phyloP scores from a whole-genome alignment of 2,888 invertebrate species.

The Atethmia centrago region DNA sequence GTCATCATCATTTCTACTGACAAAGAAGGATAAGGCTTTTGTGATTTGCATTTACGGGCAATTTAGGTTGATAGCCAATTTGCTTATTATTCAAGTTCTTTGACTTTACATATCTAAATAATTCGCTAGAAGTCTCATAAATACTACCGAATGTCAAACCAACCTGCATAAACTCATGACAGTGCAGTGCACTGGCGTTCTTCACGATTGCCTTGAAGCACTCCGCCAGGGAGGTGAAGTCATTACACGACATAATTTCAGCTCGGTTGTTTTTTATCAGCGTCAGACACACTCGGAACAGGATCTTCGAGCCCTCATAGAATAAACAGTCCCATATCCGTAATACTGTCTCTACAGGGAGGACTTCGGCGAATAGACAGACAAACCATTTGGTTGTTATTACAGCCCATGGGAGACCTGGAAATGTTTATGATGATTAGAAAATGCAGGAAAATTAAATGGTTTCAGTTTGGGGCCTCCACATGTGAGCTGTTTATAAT shows the following conservation, averaged over 20 bases:
- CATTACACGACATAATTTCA: conserved; percentile 94
- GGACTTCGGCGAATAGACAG: conserved; percentile 97
- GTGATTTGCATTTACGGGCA: neutral
- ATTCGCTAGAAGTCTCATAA: neutral
- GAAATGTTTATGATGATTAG: conserved; percentile 15
- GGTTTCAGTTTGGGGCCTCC: neutral
- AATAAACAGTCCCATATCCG: conserved; percentile 99
- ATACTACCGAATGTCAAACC: conserved; percentile 33
- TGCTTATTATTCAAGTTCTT: neutral
- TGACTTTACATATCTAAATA: neutral
- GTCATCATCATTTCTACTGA: no score
- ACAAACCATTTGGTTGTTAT: conserved; percentile 99
- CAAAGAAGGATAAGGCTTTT: no score
- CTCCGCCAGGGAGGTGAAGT: conserved; percentile 95
- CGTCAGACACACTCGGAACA: conserved; percentile 97
- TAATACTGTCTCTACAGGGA: conserved; percentile 98
- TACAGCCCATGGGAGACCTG: conserved; percentile 96
- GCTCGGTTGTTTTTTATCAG: conserved; percentile 94
- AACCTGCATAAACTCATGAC: conserved; percentile 97
- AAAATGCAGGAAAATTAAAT: neutral
- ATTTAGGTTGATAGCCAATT: neutral
- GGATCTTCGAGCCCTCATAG: conserved; percentile 97
- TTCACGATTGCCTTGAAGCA: conserved; percentile 95
- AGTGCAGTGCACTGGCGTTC: conserved; percentile 94
- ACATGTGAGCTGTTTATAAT: neutral